Base-by-base conservation (phyloP, 2,113 vertebrate species). In the Cynocephalus volans region DNA sequence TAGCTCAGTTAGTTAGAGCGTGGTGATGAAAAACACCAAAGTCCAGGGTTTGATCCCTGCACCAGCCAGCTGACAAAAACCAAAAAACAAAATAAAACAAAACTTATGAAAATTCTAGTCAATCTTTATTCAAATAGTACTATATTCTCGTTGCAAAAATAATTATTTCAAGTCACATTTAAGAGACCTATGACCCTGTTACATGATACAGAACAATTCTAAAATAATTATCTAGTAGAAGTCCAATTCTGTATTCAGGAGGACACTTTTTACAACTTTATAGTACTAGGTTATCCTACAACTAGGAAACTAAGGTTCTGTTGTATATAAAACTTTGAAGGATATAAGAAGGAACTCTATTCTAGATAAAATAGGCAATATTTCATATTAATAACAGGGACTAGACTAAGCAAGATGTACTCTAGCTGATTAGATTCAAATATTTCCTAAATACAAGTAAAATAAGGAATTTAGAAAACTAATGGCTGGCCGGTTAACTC, bases 51-150 rank as follows among this genome's bases (percentile, higher is more conserved):
- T 41, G 41, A 41, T 41, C 41, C 41, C 41, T 41, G 41, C 41
- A 41, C 41, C 41, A 41, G 4, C 41, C 41, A 41, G 41, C 41
- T 41, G 41, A 41, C 41, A 41, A 41, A 41, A 41, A 41, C 41
- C 41, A 41, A 41, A 41, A 41, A 41, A 41, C 41, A 41, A 41
- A 41, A 41, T 41, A 41, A 41, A 41, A 41, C 41, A 41, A 41
- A 41, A 41, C 41, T 41, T 4, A 41, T 41, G 56, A 92, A 97
- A 90, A 95, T 65, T 88, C 50, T 88, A 92, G 67, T 60, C 76
- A 88, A 76, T 76, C 26, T 94, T 93, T 92, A 81, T 54, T 89
- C 65, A 97, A 84, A 70, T 18, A 92, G n/a, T 82, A 95, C 83
- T 62, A 17, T 15, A 93, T 41, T 84, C 64, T 83, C 12, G 36